A percentile compares a stretch with the other conserved stretches of the same genome.
Evolutionary conservation across 2,797 vertebrate species (phyloP).

Genomic region (Sorex maritimensis): DNA sequence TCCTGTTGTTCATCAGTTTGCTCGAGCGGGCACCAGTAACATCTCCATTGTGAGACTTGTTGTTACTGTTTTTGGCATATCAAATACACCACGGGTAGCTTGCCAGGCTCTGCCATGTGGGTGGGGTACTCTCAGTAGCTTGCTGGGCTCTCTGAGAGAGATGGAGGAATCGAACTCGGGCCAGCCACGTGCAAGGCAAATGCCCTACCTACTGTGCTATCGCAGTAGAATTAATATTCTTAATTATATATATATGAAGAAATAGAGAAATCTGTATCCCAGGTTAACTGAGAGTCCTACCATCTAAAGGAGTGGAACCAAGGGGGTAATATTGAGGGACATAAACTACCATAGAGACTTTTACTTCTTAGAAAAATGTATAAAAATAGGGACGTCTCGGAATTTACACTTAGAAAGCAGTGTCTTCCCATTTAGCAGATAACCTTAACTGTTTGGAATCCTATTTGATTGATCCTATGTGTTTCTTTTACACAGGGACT

Average conservation of each 20-base stretch:
- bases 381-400: not conserved
- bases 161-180: no score
- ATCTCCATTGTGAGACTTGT: no score
- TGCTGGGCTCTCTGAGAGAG: no score
- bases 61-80: no score
- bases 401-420: not conserved
- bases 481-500: slow-evolving; percentile 93
- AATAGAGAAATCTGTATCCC: not conserved
- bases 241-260: not conserved
- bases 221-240: not conserved
- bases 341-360: not conserved
- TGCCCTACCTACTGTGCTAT: no score
- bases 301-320: not conserved
- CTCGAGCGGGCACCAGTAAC: no score
- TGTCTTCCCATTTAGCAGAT: slow-evolving; percentile 62
- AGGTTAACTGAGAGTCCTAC: not conserved
- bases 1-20: no score
- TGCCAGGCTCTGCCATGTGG: no score
- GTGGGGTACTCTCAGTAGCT: no score
- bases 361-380: not conserved
- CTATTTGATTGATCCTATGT: slow-evolving; percentile 36
- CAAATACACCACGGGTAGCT: no score
- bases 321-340: not conserved
- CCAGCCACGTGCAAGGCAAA: no score
- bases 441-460: not conserved